Base-by-base conservation (phyloP, 1,140 invertebrate genomes). In the Trichonephila clavipes region DNA sequence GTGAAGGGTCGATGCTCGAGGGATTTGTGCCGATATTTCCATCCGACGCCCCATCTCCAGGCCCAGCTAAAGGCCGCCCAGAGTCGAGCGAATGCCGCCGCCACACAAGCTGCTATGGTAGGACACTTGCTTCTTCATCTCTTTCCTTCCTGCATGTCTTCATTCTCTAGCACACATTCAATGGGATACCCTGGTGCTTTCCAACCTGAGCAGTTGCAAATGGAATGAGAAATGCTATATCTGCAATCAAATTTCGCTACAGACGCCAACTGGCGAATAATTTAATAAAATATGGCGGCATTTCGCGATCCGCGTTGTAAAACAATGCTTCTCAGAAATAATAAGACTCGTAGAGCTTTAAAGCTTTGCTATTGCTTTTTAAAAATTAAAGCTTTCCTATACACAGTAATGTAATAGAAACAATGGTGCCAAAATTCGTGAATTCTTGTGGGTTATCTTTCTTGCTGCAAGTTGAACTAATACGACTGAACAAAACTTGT, bases 21-120 rank as follows among this genome's bases (percentile, higher is more conserved):
- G 97, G 98, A 98, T 97, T 98, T 98, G 97, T 98, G 98, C 97
- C 98, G 98, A 97, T 98, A 98, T 98, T 98, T 98, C 97, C 98
- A 98, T 97, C 98, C 98, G 97, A 98, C 98, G 97, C 97, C 98
- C 97, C 98, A 99, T 98, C 98, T 99, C 96, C 98, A 99, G 98
- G 98, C 98, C 97, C 98, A 99, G 98, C 98, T 99, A 97, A 99
- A 99, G 98, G 98, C 97, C 96, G 97, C 98, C 97, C 98, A 96
- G 95, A 96, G 95, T 94, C 93, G 98, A 97, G 98, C 97, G 97
- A 97, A 97, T 97, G 97, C 98, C 94, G 95, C 95, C 93, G 93
- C 95, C 93, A 94, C 95, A 86, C 82, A 86, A 87, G 90, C 90
- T 72, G 95, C 95, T 95, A 95, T 96, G 98, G 98, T 98, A 98